Conservation (phyloP, 2,113 vertebrate species). For the Taxidea taxus region DNA sequence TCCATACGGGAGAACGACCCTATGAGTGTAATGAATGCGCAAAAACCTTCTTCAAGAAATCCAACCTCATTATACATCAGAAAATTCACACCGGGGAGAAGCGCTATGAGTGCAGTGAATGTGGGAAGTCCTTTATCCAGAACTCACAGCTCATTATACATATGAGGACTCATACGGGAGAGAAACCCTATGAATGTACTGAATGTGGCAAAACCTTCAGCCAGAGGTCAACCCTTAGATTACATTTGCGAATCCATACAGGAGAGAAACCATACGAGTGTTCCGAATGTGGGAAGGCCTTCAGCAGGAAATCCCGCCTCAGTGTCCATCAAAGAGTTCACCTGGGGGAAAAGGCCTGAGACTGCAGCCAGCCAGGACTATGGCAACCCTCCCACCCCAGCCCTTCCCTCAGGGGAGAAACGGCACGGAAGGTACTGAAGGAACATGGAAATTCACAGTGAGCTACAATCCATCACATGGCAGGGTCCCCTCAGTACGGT, state of each 20-base stretch:
- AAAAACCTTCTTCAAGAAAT: constrained; percentile 78
- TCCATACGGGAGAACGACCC: constrained; percentile 74
- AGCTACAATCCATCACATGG: neutral
- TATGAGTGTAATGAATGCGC: constrained; percentile 72
- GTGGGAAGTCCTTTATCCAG: constrained; percentile 77
- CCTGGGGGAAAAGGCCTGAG: constrained; percentile 72
- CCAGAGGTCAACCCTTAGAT: constrained; percentile 70
- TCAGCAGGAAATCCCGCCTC: constrained; percentile 78
- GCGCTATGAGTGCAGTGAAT: constrained; percentile 75
- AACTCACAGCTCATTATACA: constrained; percentile 76
- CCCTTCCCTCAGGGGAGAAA: neutral
- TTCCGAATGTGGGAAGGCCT: constrained; percentile 74
- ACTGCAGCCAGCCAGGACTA: neutral
- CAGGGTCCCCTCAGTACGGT: neutral
- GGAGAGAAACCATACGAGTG: constrained; percentile 77
- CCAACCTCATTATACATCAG: constrained; percentile 76
- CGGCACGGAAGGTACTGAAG: neutral
- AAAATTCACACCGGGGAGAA: constrained; percentile 79
- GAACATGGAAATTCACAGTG: neutral
- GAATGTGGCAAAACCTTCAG: constrained; percentile 78
- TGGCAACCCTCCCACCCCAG: neutral
- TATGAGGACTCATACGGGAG: constrained; percentile 75
- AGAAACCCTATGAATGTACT: constrained; percentile 75
- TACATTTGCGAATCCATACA: constrained; percentile 73
- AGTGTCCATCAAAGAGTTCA: constrained; percentile 80